Base-by-base conservation (phyloP, 2,797 vertebrate species). In the Erethizon dorsatum region DNA sequence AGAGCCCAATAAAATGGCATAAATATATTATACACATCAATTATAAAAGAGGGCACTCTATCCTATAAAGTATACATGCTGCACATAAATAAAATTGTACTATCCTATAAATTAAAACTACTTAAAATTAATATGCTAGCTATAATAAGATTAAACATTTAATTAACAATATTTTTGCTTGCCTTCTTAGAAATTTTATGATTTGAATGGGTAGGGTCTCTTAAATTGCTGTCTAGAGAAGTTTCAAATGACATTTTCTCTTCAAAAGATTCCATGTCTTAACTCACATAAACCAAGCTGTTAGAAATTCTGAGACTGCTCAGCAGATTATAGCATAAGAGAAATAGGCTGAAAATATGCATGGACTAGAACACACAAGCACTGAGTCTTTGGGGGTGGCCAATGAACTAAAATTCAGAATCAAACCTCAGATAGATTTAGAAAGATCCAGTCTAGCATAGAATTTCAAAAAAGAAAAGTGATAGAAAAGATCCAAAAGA, bases 131-230 rank as follows among this genome's bases (percentile, higher is more conserved):
- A 97, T 97, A 96, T 96, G 88, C 85, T 95, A 95, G 63, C 69
- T 97, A 82, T 94, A 97, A 96, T 95, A 96, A 97, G 86, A 96
- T 94, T 96, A 96, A 97, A 96, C 59, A 95, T 95, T 96, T 97
- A 97, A 96, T 96, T 97, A 97, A 96, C 59, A 96, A 93, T 95
- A 95, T 96, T 98, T 98, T 96, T 96, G 63, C 94, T 92, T 97
- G 56, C 37, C n/a, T 82, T 95, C 85, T 95, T 97, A 80, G 50
- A 94, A 82, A 65, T 95, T 86, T 96, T 96, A 90, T 84, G 37
- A 93, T 54, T 87, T 69, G n/a, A 57, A 95, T 59, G 33, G 20
- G 26, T 31, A 69, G 28, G 1, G 5, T 95, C 65, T 92, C 86
- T 94, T 92, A 89, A 95, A 77, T 47, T 95, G 54, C 86, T 96